Evolutionary conservation across 2,113 vertebrate species (phyloP).

Genomic region (Psammodynastes pulverulentus): DNA sequence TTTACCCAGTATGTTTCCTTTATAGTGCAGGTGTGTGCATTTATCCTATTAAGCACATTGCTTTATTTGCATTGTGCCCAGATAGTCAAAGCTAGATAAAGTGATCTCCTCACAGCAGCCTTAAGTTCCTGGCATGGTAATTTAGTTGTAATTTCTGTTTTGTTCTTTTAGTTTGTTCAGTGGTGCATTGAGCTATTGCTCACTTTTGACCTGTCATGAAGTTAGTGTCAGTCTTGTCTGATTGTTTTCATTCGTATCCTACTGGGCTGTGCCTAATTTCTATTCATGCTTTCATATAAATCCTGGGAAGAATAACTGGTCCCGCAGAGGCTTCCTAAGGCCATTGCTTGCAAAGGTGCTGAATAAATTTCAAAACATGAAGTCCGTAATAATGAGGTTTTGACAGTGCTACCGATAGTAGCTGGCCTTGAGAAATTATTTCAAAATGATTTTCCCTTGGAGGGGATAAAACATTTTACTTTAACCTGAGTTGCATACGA

Average conservation of each 20-base stretch:
- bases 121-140: not conserved
- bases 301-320: not conserved
- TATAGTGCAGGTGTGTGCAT: not conserved
- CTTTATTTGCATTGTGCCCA: not conserved
- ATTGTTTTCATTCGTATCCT: not conserved
- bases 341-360: slow-evolving; percentile 5
- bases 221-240: not conserved
- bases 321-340: not conserved
- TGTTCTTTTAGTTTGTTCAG: not conserved
- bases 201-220: not conserved
- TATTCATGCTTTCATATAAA: not conserved
- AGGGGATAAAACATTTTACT: slow-evolving; percentile 10
- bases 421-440: slow-evolving; percentile 7
- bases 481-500: not conserved
- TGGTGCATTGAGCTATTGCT: not conserved
- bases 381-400: slow-evolving; percentile 22
- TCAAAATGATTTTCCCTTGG: not conserved
- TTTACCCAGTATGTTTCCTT: not conserved
- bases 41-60: not conserved
- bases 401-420: slow-evolving; percentile 1
- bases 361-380: slow-evolving; percentile 17
- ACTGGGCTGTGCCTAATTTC: not conserved
- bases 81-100: not conserved
- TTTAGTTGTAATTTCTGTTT: not conserved
- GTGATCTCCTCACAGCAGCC: not conserved